phyloP scores from a whole-genome alignment of 2,888 invertebrate species.

The Sarcophaga subvicina region DNA sequence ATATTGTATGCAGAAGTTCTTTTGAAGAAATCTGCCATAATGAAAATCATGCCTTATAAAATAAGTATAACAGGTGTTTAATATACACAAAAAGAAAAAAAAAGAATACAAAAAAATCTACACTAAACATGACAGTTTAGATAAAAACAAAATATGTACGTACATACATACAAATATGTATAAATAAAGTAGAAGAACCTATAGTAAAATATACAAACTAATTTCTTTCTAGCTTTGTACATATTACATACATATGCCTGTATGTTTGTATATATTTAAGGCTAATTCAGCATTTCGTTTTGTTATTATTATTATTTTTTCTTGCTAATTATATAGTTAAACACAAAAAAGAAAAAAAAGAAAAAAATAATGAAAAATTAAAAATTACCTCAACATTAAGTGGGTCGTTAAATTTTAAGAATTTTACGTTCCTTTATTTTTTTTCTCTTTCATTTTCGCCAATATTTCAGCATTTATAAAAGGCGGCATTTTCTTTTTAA shows the following conservation, averaged over 20 bases:
- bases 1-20: conserved; percentile 32
- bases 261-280: background rate
- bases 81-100: conserved; percentile 32
- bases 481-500: conserved; percentile 39
- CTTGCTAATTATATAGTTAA: conserved; percentile 2
- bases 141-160: conserved; percentile 13
- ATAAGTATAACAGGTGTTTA: conserved; percentile 58
- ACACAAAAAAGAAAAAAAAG: conserved; percentile 12
- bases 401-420: conserved; percentile 54
- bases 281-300: background rate
- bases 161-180: background rate
- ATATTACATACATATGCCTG: too few relatives aligned
- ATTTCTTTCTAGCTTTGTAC: too few relatives aligned
- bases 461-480: conserved; percentile 41
- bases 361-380: background rate
- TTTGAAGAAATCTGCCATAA: conserved; percentile 36
- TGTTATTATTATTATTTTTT: background rate
- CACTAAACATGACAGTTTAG: conserved; percentile 32
- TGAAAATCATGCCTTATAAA: conserved; percentile 55
- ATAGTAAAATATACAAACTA: too few relatives aligned
- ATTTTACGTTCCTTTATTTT: background rate
- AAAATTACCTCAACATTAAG: conserved; percentile 42
- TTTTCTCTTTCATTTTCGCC: background rate
- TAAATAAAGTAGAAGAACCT: too few relatives aligned
- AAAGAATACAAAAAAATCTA: background rate